These are phyloP conservation scores for Zaprionus davidi DNA, from an alignment of 1,140 invertebrate genomes.

Conservation along the genomic window DNA sequence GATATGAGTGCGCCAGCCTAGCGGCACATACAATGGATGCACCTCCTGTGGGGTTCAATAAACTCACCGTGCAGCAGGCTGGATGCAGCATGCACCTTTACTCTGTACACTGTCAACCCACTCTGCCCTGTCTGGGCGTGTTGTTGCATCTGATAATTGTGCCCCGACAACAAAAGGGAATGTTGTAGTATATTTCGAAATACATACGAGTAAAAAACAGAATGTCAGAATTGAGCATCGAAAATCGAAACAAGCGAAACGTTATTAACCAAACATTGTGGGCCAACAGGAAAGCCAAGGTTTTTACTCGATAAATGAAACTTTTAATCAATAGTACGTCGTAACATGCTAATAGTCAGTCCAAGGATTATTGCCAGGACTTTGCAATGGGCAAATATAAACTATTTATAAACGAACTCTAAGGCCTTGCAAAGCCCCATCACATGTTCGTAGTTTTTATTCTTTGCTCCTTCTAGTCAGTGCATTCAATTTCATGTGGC, in stretches of 20 bases:
- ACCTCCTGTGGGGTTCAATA: constrained; percentile 57
- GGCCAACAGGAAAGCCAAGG: background rate
- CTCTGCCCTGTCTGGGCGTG: constrained; percentile 36
- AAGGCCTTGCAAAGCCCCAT: constrained; percentile 17
- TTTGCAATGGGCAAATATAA: background rate
- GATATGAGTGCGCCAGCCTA: constrained; percentile 8
- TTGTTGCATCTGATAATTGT: constrained; percentile 72
- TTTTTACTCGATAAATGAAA: background rate
- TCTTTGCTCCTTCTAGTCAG: background rate
- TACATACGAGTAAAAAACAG: constrained; percentile 30
- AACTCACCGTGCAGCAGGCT: constrained; percentile 38
- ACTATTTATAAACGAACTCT: background rate
- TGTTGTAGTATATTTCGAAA: constrained; percentile 55
- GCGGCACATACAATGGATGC: constrained; percentile 1
- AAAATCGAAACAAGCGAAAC: constrained; percentile 46
- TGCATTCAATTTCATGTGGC: constrained; percentile 41
- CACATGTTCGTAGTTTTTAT: constrained; percentile 25
- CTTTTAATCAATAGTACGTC: background rate
- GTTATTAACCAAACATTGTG: constrained; percentile 27
- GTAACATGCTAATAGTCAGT: background rate
- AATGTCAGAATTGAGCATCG: background rate
- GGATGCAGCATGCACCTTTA: constrained; percentile 9
- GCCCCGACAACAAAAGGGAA: constrained; percentile 51
- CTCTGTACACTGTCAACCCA: background rate
- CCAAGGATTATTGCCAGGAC: background rate